Evolutionary conservation across 2,888 invertebrate species (phyloP).

Genomic region (Lasioglossum figueresi): DNA sequence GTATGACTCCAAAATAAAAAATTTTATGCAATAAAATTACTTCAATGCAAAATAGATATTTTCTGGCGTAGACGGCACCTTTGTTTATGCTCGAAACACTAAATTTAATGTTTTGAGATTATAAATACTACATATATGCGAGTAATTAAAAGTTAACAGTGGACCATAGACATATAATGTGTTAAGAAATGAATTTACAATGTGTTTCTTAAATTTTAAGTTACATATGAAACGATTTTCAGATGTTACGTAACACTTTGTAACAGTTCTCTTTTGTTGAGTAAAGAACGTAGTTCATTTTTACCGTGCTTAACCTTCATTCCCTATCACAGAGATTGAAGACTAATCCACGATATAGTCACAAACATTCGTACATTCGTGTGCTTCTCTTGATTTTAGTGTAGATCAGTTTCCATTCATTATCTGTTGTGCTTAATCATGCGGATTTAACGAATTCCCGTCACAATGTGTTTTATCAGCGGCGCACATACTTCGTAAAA

Average conservation of each 20-base stretch:
- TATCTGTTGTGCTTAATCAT: slow-evolving; percentile 7
- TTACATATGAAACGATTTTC: neutral
- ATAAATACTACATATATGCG: too few relatives aligned
- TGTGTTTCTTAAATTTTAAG: neutral
- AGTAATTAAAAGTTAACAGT: too few relatives aligned
- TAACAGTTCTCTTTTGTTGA: neutral
- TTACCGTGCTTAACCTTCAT: neutral
- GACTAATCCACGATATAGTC: neutral
- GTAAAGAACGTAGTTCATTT: neutral
- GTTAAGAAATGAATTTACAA: neutral
- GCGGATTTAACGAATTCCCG: slow-evolving; percentile 38
- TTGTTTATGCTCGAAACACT: too few relatives aligned
- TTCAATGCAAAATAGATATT: too few relatives aligned
- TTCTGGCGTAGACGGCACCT: too few relatives aligned
- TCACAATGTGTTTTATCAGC: slow-evolving; percentile 45
- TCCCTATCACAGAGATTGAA: neutral
- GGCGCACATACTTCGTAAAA: slow-evolving; percentile 7
- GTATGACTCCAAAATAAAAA: too few relatives aligned
- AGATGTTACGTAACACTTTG: neutral
- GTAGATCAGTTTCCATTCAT: slow-evolving; percentile 5
- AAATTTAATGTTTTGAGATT: too few relatives aligned
- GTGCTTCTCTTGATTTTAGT: neutral
- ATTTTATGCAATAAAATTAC: too few relatives aligned
- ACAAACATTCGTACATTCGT: neutral
- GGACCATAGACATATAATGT: too few relatives aligned